Base-by-base conservation (phyloP, 2,888 invertebrate genomes). In the Euplexia lucipara region DNA sequence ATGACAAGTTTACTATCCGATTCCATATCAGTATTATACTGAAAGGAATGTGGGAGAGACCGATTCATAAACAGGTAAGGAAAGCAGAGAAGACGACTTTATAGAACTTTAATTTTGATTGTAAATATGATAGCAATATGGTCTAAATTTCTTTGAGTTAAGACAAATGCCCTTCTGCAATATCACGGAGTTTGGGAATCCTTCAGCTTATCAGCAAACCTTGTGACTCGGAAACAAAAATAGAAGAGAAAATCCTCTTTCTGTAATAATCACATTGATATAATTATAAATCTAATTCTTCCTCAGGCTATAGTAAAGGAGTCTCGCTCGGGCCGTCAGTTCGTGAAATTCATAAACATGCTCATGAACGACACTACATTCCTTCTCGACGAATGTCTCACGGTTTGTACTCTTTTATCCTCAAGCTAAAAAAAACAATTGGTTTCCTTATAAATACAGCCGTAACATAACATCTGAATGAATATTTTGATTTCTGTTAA, bases 331-430 rank as follows among this genome's bases (percentile, higher is more conserved):
- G 98, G 98, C 26, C 98, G 97, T 74, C 98, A 99, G 91, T 99
- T 99, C 92, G 99, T 99, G 8, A 98, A 99, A 84, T 99, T 99
- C 89, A 97, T 99, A 79, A 99, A 99, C 91, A 98, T 99, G 99
- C 93, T 99, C 79, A 99, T 99, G 98, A 99, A 99, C 88, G 99
- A 99, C 91, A 99, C 99, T 22, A 99, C 99, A 57, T 99, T 99
- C 95, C 96, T 99, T 66, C 95, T 99, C 76, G 99, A 99, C 90
- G 99, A 99, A 92, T 99, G 99, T 88, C 91, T 95, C 20, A 95
- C 95, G 90, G 95, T 95, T 57, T 85, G 88, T 81, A 44, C 37
- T 26, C 39, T 16, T 16, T 14, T 61, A 0, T 57, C 35, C 14
- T 35, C 4, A 10, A 52, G 10, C 8, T 26, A 3, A 5, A 3